phyloP scores from a whole-genome alignment of 2,888 invertebrate species.

The Agrenia bidenticulata region DNA sequence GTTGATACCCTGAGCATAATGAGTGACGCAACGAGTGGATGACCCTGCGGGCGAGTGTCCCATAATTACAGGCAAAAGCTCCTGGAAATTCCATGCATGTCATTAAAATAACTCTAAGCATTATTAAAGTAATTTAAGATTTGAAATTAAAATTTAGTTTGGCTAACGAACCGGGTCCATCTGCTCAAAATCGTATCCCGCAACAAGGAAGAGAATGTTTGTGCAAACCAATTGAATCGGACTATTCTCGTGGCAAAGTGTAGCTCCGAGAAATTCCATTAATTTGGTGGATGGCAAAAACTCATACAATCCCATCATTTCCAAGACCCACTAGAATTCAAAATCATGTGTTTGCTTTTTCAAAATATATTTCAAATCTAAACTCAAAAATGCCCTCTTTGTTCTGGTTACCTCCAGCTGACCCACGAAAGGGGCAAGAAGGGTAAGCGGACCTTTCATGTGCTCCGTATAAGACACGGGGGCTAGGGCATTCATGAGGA shows the following conservation, averaged over 20 bases:
- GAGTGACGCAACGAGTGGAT: slow-evolving; percentile 61
- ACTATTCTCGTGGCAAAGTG: slow-evolving; percentile 52
- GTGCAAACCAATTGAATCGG: slow-evolving; percentile 54
- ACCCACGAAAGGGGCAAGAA: slow-evolving; percentile 64
- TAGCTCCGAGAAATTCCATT: slow-evolving; percentile 48
- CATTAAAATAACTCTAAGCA: slow-evolving; percentile 2
- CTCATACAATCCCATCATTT: slow-evolving; percentile 55
- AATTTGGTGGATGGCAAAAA: slow-evolving; percentile 64
- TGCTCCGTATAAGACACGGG: slow-evolving; percentile 57
- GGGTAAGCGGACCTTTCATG: slow-evolving; percentile 66
- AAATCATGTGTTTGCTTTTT: neutral
- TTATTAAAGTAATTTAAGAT: neutral
- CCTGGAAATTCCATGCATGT: slow-evolving; percentile 15
- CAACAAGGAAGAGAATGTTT: slow-evolving; percentile 56
- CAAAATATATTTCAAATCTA: neutral
- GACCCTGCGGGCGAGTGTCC: slow-evolving; percentile 67
- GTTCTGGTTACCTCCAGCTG: slow-evolving; percentile 29
- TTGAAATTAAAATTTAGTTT: neutral
- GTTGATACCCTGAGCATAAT: slow-evolving; percentile 61
- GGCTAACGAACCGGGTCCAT: slow-evolving; percentile 55
- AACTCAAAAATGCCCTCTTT: neutral
- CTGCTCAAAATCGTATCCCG: slow-evolving; percentile 55
- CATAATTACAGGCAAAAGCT: slow-evolving; percentile 59
- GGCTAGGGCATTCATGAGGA: slow-evolving; percentile 42
- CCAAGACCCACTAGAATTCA: slow-evolving; percentile 54